These are phyloP conservation scores for Papilio dardanus DNA, from an alignment of 1,140 invertebrate genomes.

Conservation along the genomic window DNA sequence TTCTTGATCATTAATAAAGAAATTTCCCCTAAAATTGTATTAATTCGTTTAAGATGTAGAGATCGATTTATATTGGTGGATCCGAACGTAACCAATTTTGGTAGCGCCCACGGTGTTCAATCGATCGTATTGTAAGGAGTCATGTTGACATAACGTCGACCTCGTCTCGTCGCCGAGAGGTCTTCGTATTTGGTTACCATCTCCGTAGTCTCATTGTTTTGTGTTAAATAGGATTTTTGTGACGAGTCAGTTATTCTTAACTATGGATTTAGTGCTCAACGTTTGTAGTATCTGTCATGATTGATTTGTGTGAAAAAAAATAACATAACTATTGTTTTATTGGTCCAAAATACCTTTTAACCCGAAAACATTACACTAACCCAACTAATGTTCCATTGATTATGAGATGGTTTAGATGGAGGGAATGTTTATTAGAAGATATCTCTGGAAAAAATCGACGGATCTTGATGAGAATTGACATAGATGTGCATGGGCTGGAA, in stretches of 20 bases:
- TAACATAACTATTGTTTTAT: too few species aligned
- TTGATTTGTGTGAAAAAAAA: background rate
- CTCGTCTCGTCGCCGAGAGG: slow-evolving; percentile 53
- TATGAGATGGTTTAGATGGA: too few species aligned
- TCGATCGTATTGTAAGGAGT: slow-evolving; percentile 59
- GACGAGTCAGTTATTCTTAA: background rate
- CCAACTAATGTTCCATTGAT: too few species aligned
- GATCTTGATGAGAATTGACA: too few species aligned
- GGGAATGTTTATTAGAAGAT: too few species aligned
- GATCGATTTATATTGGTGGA: slow-evolving; percentile 44
- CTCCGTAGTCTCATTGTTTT: slow-evolving; percentile 41
- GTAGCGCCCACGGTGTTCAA: slow-evolving; percentile 59
- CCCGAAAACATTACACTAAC: too few species aligned
- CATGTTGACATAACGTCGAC: slow-evolving; percentile 59
- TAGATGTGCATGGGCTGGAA: too few species aligned
- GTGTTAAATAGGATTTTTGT: background rate
- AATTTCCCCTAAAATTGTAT: background rate
- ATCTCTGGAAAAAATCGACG: too few species aligned
- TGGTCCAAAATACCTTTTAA: too few species aligned
- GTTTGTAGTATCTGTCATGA: background rate
- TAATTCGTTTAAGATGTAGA: slow-evolving; percentile 11
- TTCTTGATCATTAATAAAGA: background rate
- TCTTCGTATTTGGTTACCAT: slow-evolving; percentile 64
- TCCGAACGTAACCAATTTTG: slow-evolving; percentile 62
- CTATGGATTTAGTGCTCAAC: background rate